Conservation (phyloP, 1,140 invertebrate species). For the Saccostrea glomerata region DNA sequence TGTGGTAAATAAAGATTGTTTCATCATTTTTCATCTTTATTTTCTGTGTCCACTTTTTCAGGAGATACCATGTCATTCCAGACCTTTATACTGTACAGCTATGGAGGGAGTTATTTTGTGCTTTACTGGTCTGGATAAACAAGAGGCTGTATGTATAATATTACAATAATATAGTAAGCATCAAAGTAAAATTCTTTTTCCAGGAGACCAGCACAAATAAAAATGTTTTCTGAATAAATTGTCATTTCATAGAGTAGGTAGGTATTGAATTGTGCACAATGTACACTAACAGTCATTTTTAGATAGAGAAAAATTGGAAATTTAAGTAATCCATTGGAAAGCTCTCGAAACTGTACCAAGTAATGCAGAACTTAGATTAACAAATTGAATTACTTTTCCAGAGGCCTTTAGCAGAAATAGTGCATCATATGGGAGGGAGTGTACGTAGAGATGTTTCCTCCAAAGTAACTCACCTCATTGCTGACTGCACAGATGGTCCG, state of each 20-base stretch:
- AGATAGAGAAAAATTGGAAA: no score
- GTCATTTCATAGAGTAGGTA: no score
- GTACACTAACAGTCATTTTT: no score
- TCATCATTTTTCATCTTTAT: background rate
- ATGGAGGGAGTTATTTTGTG: slow-evolving; percentile 92
- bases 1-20: no score
- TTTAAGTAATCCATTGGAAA: no score
- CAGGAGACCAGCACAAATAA: no score
- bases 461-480: slow-evolving; percentile 91
- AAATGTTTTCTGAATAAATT: background rate
- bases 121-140: slow-evolving; percentile 88
- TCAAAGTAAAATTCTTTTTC: background rate
- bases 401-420: slow-evolving; percentile 88
- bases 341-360: no score
- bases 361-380: no score
- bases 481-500: slow-evolving; percentile 29
- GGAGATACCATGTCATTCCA: slow-evolving; percentile 86
- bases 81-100: slow-evolving; percentile 91
- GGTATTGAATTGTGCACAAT: no score
- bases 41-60: slow-evolving; percentile 81
- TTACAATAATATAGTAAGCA: background rate
- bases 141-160: slow-evolving; percentile 58
- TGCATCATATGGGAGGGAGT: slow-evolving; percentile 96
- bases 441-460: slow-evolving; percentile 90
- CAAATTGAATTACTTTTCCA: slow-evolving; percentile 76